These are phyloP conservation scores for Stramonita haemastoma DNA, from an alignment of 2,888 invertebrate genomes.

Conservation along the genomic window DNA sequence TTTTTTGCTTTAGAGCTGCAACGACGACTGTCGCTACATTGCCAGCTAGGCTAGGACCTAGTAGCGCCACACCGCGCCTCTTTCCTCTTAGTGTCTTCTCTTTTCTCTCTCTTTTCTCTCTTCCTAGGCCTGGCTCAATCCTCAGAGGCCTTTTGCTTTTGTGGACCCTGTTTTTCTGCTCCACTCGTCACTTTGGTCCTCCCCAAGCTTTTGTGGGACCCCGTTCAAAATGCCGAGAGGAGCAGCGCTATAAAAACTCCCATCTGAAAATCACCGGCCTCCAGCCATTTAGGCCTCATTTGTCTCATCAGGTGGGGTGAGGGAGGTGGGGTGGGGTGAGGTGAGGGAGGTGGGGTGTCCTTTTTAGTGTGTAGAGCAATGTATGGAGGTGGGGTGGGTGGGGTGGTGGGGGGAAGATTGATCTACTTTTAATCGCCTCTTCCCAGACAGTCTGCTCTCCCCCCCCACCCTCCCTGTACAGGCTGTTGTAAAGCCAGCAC, in stretches of 20 bases:
- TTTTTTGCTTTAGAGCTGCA: not conserved
- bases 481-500: too few relatives aligned
- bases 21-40: slow-evolving; percentile 23
- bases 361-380: too few relatives aligned
- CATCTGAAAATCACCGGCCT: slow-evolving; percentile 34
- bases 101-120: not conserved
- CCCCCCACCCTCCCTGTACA: not conserved
- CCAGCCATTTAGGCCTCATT: slow-evolving; percentile 26
- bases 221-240: not conserved
- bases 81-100: not conserved
- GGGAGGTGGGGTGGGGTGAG: too few relatives aligned
- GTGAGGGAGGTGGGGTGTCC: not conserved
- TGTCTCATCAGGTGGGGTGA: slow-evolving; percentile 12
- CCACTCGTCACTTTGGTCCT: not conserved
- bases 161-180: slow-evolving; percentile 31
- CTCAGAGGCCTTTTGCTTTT: not conserved
- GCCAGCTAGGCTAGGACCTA: too few relatives aligned
- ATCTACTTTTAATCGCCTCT: slow-evolving; percentile 27
- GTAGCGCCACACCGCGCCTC: not conserved
- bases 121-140: not conserved
- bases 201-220: not conserved
- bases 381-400: not conserved
- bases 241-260: slow-evolving; percentile 20
- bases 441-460: slow-evolving; percentile 3
- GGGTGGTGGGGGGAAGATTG: not conserved